Conservation (phyloP, 2,113 vertebrate species). For the Tyrannus savana region DNA sequence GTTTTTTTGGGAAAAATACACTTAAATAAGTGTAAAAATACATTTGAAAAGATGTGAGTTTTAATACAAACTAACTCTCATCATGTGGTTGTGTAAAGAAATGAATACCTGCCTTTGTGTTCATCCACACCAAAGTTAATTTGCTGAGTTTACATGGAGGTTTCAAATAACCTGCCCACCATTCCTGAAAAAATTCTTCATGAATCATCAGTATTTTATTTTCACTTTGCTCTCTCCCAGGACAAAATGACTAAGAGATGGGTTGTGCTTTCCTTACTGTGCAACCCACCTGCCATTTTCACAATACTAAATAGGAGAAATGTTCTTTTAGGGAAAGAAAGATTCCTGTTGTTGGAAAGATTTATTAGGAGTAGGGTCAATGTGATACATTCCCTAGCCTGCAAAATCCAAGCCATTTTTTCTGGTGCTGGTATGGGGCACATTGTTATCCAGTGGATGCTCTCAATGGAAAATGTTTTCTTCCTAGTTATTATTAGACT, state of each 20-base stretch:
- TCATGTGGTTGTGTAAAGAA: not conserved
- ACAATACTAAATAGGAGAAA: not conserved
- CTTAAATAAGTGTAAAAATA: not conserved
- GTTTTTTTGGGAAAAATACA: not conserved
- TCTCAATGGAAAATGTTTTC: not conserved
- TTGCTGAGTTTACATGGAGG: too few relatives aligned
- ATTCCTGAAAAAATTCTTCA: not conserved
- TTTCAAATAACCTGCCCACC: not conserved
- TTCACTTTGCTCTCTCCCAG: not conserved
- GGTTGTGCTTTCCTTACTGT: not conserved
- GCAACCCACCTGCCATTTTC: not conserved
- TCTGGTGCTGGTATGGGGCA: not conserved
- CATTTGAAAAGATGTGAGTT: not conserved
- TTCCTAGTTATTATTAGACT: not conserved
- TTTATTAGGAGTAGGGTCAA: not conserved
- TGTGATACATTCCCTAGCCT: not conserved
- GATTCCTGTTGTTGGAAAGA: not conserved
- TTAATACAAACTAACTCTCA: not conserved
- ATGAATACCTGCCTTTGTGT: not conserved
- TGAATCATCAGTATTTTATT: not conserved
- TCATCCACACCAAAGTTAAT: not conserved
- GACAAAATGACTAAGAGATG: not conserved
- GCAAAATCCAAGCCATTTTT: not conserved
- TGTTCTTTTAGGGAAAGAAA: not conserved
- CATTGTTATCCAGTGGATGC: not conserved